phyloP scores from a whole-genome alignment of 2,797 vertebrate genomes.

The Enteromius anoplus region DNA sequence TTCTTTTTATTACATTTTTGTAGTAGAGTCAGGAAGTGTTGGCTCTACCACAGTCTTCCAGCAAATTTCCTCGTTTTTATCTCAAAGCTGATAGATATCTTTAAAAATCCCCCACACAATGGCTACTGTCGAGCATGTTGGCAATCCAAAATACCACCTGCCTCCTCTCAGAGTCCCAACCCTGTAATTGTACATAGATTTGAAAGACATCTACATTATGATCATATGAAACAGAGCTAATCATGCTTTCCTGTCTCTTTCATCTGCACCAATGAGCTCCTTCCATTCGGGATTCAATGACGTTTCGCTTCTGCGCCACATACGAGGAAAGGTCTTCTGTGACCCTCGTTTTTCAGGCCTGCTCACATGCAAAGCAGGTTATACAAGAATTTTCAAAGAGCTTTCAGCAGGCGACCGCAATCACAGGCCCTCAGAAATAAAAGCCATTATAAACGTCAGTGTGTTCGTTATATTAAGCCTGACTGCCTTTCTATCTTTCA shows the following conservation, averaged over 20 bases:
- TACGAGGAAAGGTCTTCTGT: constrained; percentile 30
- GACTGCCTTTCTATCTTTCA: constrained; percentile 49
- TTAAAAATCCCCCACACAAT: constrained; percentile 31
- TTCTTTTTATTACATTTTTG: not conserved
- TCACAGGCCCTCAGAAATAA: constrained; percentile 41
- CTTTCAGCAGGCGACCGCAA: constrained; percentile 36
- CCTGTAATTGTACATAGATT: constrained; percentile 46
- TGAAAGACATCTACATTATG: constrained; percentile 53
- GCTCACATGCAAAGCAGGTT: constrained; percentile 45
- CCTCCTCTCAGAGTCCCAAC: constrained; percentile 42
- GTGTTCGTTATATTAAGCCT: constrained; percentile 36
- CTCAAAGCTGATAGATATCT: constrained; percentile 21
- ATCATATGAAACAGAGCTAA: constrained; percentile 49
- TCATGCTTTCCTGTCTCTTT: constrained; percentile 48
- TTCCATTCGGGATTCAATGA: constrained; percentile 25
- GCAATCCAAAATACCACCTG: constrained; percentile 45
- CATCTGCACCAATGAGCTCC: constrained; percentile 47
- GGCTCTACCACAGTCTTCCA: not conserved
- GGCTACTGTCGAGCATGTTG: constrained; percentile 35
- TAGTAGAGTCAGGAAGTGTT: constrained; percentile 2
- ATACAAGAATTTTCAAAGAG: constrained; percentile 26
- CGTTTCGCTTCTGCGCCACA: constrained; percentile 7
- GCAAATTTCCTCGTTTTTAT: constrained; percentile 29
- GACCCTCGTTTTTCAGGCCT: constrained; percentile 18
- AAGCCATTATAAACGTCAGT: constrained; percentile 43